Percentiles rank a stretch among this genome's conserved stretches.
phyloP scores from a whole-genome alignment of 2,888 invertebrate genomes.

The Ephialtes manifestator region DNA sequence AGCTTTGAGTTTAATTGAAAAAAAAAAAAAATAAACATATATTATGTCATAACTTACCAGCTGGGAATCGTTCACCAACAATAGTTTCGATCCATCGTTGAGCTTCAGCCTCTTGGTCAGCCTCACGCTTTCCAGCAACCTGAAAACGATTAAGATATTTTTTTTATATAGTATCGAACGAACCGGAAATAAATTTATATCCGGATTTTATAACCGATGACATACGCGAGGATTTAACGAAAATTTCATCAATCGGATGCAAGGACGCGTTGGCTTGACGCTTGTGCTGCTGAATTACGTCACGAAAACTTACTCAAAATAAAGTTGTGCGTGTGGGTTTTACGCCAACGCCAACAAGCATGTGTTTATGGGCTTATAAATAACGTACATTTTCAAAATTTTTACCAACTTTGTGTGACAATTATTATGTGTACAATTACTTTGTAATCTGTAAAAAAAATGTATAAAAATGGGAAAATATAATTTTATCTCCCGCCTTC shows the following conservation, averaged over 20 bases:
- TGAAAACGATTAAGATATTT: constrained; percentile 78
- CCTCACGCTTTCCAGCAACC: constrained; percentile 94
- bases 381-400: not conserved
- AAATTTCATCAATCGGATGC: not conserved
- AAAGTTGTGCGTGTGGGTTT: not conserved
- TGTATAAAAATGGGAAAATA: too few species aligned
- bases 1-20: constrained; percentile 7
- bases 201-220: not conserved
- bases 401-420: not conserved
- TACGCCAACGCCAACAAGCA: not conserved
- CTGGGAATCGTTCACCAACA: constrained; percentile 92
- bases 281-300: constrained; percentile 6
- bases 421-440: not conserved
- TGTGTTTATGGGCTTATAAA: not conserved
- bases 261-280: not conserved
- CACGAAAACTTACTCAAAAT: constrained; percentile 8
- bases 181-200: constrained; percentile 1
- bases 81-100: constrained; percentile 95
- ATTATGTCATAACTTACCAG: constrained; percentile 81
- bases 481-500: too few species aligned
- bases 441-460: too few species aligned
- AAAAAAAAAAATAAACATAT: constrained; percentile 6
- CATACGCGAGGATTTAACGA: not conserved
- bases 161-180: not conserved
- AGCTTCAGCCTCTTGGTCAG: constrained; percentile 93